Conservation (phyloP, 2,113 vertebrate species). For the Parus major region DNA sequence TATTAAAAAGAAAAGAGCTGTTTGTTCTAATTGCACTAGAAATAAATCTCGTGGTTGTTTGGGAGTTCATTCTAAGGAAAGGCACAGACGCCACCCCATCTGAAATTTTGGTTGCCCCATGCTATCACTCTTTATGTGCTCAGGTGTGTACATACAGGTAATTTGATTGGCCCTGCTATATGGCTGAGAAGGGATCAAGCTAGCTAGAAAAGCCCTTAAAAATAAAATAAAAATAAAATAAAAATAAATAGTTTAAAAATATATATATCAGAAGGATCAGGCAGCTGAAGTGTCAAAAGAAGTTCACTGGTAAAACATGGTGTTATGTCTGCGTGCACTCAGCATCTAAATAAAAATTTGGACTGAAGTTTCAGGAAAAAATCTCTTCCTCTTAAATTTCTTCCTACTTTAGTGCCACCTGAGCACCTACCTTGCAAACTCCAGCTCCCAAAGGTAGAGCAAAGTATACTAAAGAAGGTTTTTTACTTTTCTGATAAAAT, state of each 20-base stretch:
- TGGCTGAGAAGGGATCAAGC: background rate
- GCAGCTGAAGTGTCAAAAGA: rapidly evolving
- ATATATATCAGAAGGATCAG: background rate
- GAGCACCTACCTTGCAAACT: background rate
- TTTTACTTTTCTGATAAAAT: background rate
- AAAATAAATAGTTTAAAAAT: background rate
- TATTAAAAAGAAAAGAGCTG: background rate
- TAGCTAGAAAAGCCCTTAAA: background rate
- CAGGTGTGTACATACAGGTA: background rate
- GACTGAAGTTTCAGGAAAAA: background rate
- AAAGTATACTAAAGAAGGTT: background rate
- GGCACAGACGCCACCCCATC: background rate
- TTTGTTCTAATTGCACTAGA: background rate
- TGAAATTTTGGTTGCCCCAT: background rate
- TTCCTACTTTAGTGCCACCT: background rate
- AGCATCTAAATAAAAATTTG: background rate
- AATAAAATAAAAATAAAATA: background rate
- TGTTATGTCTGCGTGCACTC: rapidly evolving
- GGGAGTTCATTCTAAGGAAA: background rate
- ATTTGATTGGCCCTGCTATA: background rate
- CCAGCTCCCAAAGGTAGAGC: background rate
- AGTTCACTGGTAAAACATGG: background rate
- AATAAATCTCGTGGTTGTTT: background rate
- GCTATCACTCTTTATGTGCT: background rate
- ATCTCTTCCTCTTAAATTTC: background rate